phyloP scores from a whole-genome alignment of 2,113 vertebrate species.

The Tauraco erythrolophus region DNA sequence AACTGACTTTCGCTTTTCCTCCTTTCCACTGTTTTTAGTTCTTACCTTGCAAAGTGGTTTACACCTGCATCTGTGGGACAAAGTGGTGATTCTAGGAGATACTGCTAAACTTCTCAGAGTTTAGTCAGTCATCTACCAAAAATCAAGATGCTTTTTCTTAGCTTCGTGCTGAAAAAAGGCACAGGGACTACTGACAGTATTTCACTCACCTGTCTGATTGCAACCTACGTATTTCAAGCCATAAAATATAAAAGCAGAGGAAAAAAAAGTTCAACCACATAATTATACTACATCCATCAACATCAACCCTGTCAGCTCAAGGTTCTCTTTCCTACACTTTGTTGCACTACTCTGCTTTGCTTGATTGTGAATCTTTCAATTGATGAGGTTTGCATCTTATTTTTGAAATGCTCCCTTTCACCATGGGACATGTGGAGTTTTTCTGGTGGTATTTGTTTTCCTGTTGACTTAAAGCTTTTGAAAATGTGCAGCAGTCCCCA shows the following conservation, averaged over 20 bases:
- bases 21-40: neutral
- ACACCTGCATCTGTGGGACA: neutral
- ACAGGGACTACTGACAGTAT: neutral
- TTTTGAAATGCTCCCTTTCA: neutral
- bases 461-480: neutral
- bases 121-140: neutral
- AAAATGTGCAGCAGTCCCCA: neutral
- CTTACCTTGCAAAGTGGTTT: neutral
- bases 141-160: neutral
- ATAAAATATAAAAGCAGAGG: neutral
- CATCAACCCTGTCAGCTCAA: neutral
- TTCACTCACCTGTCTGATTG: neutral
- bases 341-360: neutral
- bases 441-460: neutral
- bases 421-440: neutral
- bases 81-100: neutral
- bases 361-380: neutral
- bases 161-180: neutral
- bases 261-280: neutral
- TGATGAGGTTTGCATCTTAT: neutral
- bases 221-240: neutral
- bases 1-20: constrained; percentile 21
- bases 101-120: neutral
- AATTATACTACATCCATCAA: neutral
- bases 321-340: neutral